Evolutionary conservation across 2,888 invertebrate genomes (phyloP).

Genomic region (Agonopterix alstromeriana): DNA sequence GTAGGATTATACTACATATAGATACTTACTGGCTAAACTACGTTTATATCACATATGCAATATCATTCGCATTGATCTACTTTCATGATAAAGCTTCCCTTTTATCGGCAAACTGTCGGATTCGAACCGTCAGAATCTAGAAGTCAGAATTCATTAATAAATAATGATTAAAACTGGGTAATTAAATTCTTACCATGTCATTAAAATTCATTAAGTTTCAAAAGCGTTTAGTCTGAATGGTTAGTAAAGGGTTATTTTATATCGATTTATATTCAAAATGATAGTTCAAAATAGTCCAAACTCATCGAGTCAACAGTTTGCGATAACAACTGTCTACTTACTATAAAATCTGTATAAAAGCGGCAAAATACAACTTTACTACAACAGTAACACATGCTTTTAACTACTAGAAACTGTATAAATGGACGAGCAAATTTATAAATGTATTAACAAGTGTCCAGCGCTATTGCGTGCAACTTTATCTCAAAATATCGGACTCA

Average conservation of each 20-base stretch:
- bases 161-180: constrained; percentile 7
- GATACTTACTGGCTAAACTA: constrained; percentile 52
- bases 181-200: constrained; percentile 1
- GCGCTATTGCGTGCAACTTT: constrained; percentile 47
- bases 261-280: neutral
- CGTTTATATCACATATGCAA: constrained; percentile 71
- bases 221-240: neutral
- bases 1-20: constrained; percentile 30
- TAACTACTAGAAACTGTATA: constrained; percentile 30
- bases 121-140: constrained; percentile 48
- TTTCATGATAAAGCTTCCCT: constrained; percentile 52
- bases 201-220: neutral
- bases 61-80: constrained; percentile 63
- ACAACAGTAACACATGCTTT: constrained; percentile 35
- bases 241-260: constrained; percentile 1
- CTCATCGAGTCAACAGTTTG: constrained; percentile 38
- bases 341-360: constrained; percentile 12
- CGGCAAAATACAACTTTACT: constrained; percentile 15
- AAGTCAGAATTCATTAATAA: constrained; percentile 11
- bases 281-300: constrained; percentile 5
- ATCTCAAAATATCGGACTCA: constrained; percentile 54
- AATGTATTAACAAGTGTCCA: constrained; percentile 41
- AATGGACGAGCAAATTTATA: constrained; percentile 29
- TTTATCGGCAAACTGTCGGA: constrained; percentile 46
- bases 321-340: constrained; percentile 31